Base-by-base conservation (phyloP, 2,888 invertebrate species). In the Heliconius sara region DNA sequence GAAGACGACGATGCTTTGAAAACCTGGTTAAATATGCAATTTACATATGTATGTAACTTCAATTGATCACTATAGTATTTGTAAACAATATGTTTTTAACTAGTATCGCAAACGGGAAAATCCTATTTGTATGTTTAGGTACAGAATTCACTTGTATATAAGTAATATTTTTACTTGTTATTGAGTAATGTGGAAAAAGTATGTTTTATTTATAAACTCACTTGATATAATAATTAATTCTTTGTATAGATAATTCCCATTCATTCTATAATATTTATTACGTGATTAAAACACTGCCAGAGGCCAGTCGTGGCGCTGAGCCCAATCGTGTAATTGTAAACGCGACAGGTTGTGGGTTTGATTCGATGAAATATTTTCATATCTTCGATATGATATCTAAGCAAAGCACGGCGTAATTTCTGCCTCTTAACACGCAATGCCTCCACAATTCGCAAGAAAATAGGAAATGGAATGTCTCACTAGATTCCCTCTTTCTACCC, bases 61-160 rank as follows among this genome's bases (percentile, higher is more conserved):
- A 70, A 47, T 7, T 47, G 70, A 70, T 68, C 13, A 43, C n/a
- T 68, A 39, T 68, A 68, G 13, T 7, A 25, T 25, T 70, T 70
- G 70, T 70, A 43, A 68, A 68, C 43, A 68, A 68, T 43, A 25
- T n/a, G n/a, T 22, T 39, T 6, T 10, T 10, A 13, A n/a, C 22
- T n/a, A 12, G 16, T 68, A 39, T 19, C 43, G 13, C 10, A 43
- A 25, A 68, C 68, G 68, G 68, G 68, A 43, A 68, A 68, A 68
- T 25, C 43, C 60, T n/a, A 25, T n/a, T 39, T 34, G 22, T 22
- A 22, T 22, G 5, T 67, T 67, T 67, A 67, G 10, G 34, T n/a
- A 68, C n/a, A 43, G n/a, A 70, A 70, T 43, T 70, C 25, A 25
- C 25, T 70, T 43, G 27, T 25, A 70, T 43, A 16, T 70, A 70